Evolutionary conservation across 2,888 invertebrate species (phyloP).

Genomic region (Caenorhabditis virilis): DNA sequence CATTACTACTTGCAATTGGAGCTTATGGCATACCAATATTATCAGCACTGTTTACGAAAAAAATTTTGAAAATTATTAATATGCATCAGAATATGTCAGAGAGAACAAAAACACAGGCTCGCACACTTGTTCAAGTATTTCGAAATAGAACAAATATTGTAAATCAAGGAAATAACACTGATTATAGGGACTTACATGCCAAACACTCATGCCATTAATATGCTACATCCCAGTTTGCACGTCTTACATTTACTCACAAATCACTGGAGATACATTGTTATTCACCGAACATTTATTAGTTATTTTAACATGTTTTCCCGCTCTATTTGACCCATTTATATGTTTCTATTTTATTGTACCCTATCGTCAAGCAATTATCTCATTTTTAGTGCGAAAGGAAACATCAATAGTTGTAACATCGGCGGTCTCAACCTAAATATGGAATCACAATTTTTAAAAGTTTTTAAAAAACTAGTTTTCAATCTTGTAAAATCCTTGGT

Average conservation of each 20-base stretch:
- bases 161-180: background rate
- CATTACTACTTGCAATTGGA: conserved; percentile 21
- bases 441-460: no score
- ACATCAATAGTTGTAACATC: background rate
- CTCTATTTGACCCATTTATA: no score
- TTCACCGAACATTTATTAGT: no score
- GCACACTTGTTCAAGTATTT: conserved; percentile 21
- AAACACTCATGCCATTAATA: conserved; percentile 22
- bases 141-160: no score
- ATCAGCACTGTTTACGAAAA: background rate
- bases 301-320: no score
- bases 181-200: conserved; percentile 19
- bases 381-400: background rate
- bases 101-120: conserved; percentile 22
- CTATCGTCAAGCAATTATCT: no score
- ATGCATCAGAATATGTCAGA: conserved; percentile 24
- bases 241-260: conserved; percentile 23
- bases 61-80: conserved; percentile 17
- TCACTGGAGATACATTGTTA: no score
- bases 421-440: background rate
- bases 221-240: conserved; percentile 24
- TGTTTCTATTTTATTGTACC: no score
- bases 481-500: no score
- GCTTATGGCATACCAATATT: conserved; percentile 27
- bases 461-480: no score